A percentile compares a stretch with the other conserved stretches of the same genome.
Evolutionary conservation across 2,797 vertebrate genomes (phyloP).

Genomic region (Podarcis siculus): DNA sequence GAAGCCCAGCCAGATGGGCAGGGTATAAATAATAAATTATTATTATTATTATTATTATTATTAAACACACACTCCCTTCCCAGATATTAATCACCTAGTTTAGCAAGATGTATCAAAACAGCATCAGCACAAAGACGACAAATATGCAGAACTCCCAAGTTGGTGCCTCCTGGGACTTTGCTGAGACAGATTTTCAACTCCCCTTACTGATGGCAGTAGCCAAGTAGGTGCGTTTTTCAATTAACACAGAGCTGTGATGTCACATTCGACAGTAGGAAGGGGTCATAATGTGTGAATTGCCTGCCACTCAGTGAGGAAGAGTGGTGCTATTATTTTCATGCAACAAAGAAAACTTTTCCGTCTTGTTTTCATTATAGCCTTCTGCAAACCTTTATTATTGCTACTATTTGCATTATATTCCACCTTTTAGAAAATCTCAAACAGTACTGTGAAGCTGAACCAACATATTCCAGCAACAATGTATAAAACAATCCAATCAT

Average conservation of each 20-base stretch:
- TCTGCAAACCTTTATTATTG: background rate
- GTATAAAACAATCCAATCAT: no score
- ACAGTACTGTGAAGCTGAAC: no score
- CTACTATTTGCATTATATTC: no score
- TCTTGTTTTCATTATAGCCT: background rate
- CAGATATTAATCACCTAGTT: slow-evolving; percentile 15
- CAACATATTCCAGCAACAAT: no score
- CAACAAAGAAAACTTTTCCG: background rate
- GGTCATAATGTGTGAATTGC: background rate
- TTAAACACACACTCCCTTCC: background rate
- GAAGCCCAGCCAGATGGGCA: no score
- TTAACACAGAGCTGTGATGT: background rate
- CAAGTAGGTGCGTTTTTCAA: background rate
- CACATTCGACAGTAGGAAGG: background rate
- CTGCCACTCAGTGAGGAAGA: background rate
- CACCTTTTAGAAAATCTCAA: no score
- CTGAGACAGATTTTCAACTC: background rate
- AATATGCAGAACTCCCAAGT: background rate
- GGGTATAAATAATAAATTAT: no score
- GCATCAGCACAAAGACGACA: background rate
- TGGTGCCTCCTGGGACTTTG: background rate
- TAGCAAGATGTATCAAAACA: background rate
- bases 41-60: background rate
- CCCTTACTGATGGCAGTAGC: background rate
- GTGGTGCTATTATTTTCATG: background rate